Evolutionary conservation across 2,113 vertebrate genomes (phyloP).

Genomic region (Corvus moneduloides): DNA sequence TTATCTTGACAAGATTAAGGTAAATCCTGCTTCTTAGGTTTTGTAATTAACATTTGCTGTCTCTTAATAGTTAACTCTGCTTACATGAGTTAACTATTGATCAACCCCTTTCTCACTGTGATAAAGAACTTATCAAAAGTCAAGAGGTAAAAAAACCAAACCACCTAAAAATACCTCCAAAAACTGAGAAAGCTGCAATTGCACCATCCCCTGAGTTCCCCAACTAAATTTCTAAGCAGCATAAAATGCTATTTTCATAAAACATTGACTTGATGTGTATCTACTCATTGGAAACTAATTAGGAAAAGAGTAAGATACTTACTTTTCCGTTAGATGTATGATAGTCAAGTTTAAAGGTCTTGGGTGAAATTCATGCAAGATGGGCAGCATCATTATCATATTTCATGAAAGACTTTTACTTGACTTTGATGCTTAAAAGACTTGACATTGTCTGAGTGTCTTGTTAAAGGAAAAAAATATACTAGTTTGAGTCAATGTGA

Average conservation of each 20-base stretch:
- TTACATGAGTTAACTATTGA: too few species aligned
- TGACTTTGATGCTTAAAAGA: neutral
- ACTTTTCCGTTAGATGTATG: neutral
- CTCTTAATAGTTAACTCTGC: too few species aligned
- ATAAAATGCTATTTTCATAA: neutral
- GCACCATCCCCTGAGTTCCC: fast-evolving
- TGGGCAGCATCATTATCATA: neutral
- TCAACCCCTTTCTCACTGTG: neutral
- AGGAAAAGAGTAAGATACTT: neutral
- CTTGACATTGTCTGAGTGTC: neutral
- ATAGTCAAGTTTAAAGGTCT: neutral
- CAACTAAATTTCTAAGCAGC: neutral
- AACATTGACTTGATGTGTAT: neutral
- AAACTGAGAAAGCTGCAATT: neutral
- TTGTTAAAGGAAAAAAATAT: neutral
- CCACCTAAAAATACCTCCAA: neutral
- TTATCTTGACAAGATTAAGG: too few species aligned
- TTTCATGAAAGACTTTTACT: neutral
- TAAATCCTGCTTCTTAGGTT: too few species aligned
- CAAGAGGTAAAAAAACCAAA: fast-evolving
- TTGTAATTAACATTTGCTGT: too few species aligned
- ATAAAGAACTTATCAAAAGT: neutral
- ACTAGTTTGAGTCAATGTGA: neutral
- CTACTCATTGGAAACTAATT: neutral
- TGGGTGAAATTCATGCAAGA: neutral